These are phyloP conservation scores for Chironomus striatipennis DNA, from an alignment of 1,140 invertebrate species.

Conservation along the genomic window DNA sequence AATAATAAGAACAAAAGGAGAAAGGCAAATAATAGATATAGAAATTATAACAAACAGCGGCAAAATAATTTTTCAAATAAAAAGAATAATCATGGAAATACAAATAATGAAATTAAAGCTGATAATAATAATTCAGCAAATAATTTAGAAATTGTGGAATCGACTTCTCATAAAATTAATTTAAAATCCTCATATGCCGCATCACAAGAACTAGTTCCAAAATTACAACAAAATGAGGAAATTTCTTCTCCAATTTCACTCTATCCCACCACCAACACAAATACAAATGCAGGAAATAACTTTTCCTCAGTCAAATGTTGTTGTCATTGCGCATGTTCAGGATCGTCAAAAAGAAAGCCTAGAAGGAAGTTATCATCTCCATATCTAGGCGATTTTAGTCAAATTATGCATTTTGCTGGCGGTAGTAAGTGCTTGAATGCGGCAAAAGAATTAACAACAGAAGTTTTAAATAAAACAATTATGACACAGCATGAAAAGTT, in stretches of 20 bases:
- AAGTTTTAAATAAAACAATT: not conserved
- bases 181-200: not conserved
- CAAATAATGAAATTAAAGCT: not conserved
- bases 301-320: not conserved
- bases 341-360: slow-evolving; percentile 2
- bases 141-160: not conserved
- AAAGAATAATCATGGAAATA: not conserved
- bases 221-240: not conserved
- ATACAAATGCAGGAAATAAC: not conserved
- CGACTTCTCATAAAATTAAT: not conserved
- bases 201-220: not conserved
- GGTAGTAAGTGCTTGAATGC: not conserved
- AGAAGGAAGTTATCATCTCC: slow-evolving; percentile 14
- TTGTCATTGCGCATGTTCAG: slow-evolving; percentile 19
- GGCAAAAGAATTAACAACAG: not conserved
- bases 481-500: slow-evolving; percentile 1
- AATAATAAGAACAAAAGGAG: not conserved
- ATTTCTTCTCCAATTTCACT: slow-evolving; percentile 6
- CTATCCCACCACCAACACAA: not conserved
- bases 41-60: not conserved
- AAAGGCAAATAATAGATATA: not conserved
- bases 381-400: slow-evolving; percentile 15
- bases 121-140: not conserved
- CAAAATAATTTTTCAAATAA: too few species aligned
- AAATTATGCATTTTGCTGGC: not conserved